Evolutionary conservation across 2,113 vertebrate species (phyloP).

Genomic region (Ptilonorhynchus violaceus): DNA sequence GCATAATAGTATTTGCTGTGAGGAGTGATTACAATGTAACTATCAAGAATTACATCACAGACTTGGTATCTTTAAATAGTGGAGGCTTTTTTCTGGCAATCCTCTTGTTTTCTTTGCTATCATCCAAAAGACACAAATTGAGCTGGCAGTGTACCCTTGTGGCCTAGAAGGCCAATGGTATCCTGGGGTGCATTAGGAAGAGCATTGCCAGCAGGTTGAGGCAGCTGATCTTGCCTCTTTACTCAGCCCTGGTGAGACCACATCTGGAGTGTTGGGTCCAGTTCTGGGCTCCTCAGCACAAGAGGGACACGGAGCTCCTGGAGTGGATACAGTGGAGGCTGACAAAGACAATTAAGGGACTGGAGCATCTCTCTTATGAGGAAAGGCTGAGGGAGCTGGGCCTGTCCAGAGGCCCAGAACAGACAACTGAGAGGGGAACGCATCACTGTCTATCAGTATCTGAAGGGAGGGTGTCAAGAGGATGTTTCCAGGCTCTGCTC

Average conservation of each 20-base stretch:
- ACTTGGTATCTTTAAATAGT: background rate
- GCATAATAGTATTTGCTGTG: background rate
- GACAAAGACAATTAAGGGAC: background rate
- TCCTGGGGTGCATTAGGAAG: background rate
- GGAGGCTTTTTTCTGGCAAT: background rate
- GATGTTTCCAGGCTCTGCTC: background rate
- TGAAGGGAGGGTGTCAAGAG: background rate
- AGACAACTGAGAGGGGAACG: background rate
- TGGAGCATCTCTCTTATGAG: background rate
- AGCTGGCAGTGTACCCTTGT: background rate
- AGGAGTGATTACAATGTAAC: background rate
- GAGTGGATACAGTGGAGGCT: background rate
- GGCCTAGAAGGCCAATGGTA: fast-evolving
- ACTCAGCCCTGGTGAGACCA: background rate
- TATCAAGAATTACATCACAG: background rate
- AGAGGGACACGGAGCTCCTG: fast-evolving
- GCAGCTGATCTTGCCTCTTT: background rate
- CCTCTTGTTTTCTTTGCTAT: background rate
- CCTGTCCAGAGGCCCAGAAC: background rate
- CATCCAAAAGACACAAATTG: background rate
- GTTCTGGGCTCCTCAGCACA: background rate
- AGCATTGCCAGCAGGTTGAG: fast-evolving
- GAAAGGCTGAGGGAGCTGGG: background rate
- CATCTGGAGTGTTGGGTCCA: background rate
- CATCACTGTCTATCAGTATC: background rate